Conservation (phyloP, 1,140 invertebrate genomes). For the Drosophila lacertosa region DNA sequence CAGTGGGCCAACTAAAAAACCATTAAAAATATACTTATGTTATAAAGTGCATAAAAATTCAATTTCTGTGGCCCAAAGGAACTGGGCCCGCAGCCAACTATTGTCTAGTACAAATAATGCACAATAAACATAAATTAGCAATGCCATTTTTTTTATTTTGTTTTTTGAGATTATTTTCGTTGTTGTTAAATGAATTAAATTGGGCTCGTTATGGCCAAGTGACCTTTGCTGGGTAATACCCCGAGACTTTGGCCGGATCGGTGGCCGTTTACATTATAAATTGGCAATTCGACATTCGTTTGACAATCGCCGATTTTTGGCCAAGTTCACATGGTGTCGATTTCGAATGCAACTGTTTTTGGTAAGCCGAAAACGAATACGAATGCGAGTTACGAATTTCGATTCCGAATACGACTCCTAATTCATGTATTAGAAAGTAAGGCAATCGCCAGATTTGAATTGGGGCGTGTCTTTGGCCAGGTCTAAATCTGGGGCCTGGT, state of each 20-base stretch:
- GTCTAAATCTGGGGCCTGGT: too few species aligned
- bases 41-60: slow-evolving; percentile 60
- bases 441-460: slow-evolving; percentile 42
- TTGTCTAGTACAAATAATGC: slow-evolving; percentile 58
- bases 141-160: slow-evolving; percentile 34
- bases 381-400: slow-evolving; percentile 22
- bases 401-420: slow-evolving; percentile 24
- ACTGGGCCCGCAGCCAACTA: slow-evolving; percentile 35
- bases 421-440: slow-evolving; percentile 76
- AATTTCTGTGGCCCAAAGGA: slow-evolving; percentile 63
- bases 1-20: slow-evolving; percentile 60
- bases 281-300: slow-evolving; percentile 50
- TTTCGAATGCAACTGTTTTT: slow-evolving; percentile 8
- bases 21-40: slow-evolving; percentile 67
- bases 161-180: not conserved
- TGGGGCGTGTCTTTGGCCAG: too few species aligned
- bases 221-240: slow-evolving; percentile 55
- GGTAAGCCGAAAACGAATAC: slow-evolving; percentile 5
- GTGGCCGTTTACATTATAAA: slow-evolving; percentile 38
- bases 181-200: slow-evolving; percentile 48
- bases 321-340: slow-evolving; percentile 72
- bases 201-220: slow-evolving; percentile 47
- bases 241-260: slow-evolving; percentile 10
- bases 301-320: slow-evolving; percentile 60
- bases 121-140: slow-evolving; percentile 76